Percentiles rank a stretch among this genome's conserved stretches.
phyloP scores from a whole-genome alignment of 2,113 vertebrate species.

The Pimephales promelas region DNA sequence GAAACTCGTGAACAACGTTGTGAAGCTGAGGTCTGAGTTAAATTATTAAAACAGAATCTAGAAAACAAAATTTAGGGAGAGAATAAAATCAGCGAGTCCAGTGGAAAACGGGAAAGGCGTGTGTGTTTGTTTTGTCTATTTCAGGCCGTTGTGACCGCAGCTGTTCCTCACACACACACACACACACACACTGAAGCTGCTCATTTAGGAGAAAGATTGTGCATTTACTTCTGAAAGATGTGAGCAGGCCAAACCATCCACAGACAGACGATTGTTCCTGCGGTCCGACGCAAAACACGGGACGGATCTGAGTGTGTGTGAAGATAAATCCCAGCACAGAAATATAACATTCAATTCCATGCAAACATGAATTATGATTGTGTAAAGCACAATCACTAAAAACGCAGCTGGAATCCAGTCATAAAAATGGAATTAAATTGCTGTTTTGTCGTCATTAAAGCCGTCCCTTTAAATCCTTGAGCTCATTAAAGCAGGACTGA shows the following conservation, averaged over 20 bases:
- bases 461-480: too few relatives aligned
- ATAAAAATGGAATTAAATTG: not conserved
- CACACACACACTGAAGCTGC: not conserved
- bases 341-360: not conserved
- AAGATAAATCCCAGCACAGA: not conserved
- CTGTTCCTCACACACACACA: not conserved
- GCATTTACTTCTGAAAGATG: not conserved
- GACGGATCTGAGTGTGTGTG: too few relatives aligned
- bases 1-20: not conserved
- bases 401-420: not conserved
- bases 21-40: too few relatives aligned
- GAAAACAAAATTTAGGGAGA: not conserved
- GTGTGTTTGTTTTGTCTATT: slow-evolving; percentile 29
- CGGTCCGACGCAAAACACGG: not conserved
- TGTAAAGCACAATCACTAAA: not conserved
- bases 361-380: not conserved
- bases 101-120: not conserved
- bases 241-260: not conserved
- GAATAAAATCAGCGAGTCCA: not conserved
- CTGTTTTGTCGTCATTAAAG: too few relatives aligned
- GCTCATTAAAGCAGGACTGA: too few relatives aligned
- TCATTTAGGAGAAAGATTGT: slow-evolving; percentile 20
- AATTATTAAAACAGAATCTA: not conserved
- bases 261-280: slow-evolving; percentile 1
- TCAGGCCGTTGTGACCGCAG: slow-evolving; percentile 1